Conservation (phyloP, 1,140 invertebrate species). For the Riptortus pedestris region DNA sequence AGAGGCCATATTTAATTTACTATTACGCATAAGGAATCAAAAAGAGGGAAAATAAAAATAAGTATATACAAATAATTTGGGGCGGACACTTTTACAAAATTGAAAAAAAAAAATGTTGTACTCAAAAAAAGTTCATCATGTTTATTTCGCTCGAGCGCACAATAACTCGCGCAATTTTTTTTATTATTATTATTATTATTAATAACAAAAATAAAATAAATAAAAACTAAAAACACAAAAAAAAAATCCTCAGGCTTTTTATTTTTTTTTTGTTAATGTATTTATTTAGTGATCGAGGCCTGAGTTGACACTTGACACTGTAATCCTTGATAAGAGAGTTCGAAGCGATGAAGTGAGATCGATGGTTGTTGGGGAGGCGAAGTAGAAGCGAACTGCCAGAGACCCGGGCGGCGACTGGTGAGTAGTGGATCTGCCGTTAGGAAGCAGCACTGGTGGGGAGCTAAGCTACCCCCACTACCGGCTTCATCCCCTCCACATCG, state of each 20-base stretch:
- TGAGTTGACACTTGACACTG: background rate
- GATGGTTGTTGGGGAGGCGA: background rate
- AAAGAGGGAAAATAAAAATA: too few relatives aligned
- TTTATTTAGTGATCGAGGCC: background rate
- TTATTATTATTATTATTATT: background rate
- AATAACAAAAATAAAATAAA: slow-evolving; percentile 6
- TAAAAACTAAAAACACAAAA: background rate
- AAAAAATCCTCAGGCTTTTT: too few relatives aligned
- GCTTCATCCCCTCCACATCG: background rate
- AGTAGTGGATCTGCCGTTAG: background rate
- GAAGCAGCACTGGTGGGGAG: slow-evolving; percentile 6
- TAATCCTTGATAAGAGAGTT: background rate
- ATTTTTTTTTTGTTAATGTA: too few relatives aligned
- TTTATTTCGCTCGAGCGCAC: background rate
- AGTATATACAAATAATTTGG: background rate
- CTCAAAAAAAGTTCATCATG: background rate
- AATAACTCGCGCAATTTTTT: background rate
- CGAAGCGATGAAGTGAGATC: background rate
- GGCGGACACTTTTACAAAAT: background rate
- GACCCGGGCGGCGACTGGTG: background rate
- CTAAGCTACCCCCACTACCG: background rate
- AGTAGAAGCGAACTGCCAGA: background rate
- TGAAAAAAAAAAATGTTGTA: background rate
- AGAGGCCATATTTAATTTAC: background rate
- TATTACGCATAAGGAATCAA: background rate